These are phyloP conservation scores for Ophthalmolycus amberensis DNA, from an alignment of 2,113 vertebrate species.

Conservation along the genomic window DNA sequence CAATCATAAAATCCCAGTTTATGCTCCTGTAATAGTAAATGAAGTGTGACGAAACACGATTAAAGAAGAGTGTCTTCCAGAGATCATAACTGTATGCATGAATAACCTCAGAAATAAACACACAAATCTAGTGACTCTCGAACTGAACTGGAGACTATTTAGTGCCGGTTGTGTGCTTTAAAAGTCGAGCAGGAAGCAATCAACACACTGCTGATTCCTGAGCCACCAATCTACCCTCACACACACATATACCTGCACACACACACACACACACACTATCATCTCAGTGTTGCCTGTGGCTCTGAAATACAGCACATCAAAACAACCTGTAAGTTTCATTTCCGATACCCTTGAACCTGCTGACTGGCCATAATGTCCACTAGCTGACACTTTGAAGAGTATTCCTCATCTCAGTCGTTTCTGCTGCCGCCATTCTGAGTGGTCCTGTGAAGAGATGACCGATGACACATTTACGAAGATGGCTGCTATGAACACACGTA, in stretches of 20 bases:
- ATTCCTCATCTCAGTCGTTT: conserved; percentile 40
- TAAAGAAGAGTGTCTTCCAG: not conserved
- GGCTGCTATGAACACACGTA: not conserved
- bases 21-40: not conserved
- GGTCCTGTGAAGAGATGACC: conserved; percentile 44
- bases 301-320: conserved; percentile 80
- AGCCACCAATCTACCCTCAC: conserved; percentile 48
- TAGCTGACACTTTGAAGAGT: conserved; percentile 70
- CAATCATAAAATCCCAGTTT: not conserved
- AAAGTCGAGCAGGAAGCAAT: conserved; percentile 63
- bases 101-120: conserved; percentile 1
- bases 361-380: conserved; percentile 72
- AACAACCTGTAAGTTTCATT: conserved; percentile 75
- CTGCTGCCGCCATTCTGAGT: conserved; percentile 10
- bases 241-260: too few relatives aligned
- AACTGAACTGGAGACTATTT: conserved; percentile 7
- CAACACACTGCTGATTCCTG: conserved; percentile 60
- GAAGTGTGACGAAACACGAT: not conserved
- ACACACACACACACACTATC: conserved; percentile 50
- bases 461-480: not conserved
- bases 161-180: conserved; percentile 38
- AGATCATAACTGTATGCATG: not conserved
- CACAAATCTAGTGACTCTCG: not conserved
- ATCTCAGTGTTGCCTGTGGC: conserved; percentile 78
- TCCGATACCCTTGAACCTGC: conserved; percentile 69